These are phyloP conservation scores for Streblospio benedicti DNA, from an alignment of 1,140 invertebrate species.

Conservation along the genomic window DNA sequence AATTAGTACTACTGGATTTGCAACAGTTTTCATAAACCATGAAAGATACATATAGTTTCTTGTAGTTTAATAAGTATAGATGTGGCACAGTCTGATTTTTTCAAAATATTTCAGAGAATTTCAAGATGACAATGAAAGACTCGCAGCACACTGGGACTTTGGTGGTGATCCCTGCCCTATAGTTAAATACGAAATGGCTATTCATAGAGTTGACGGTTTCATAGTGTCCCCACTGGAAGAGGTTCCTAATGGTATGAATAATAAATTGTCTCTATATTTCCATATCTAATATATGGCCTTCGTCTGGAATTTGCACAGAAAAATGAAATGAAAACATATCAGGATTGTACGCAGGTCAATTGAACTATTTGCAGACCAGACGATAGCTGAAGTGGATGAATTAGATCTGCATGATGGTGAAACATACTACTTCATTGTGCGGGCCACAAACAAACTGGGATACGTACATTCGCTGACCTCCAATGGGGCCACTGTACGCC, in stretches of 20 bases:
- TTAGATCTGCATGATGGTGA: slow-evolving; percentile 22
- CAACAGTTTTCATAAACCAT: no score
- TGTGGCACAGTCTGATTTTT: no score
- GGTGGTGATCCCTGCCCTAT: slow-evolving; percentile 28
- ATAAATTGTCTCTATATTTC: no score
- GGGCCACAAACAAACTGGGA: slow-evolving; percentile 26
- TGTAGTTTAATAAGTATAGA: no score
- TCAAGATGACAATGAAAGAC: slow-evolving; percentile 18
- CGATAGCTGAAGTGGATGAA: slow-evolving; percentile 22
- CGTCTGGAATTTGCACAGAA: no score
- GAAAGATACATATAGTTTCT: no score
- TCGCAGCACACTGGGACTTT: slow-evolving; percentile 26
- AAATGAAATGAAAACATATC: no score
- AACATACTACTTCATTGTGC: slow-evolving; percentile 25
- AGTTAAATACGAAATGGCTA: slow-evolving; percentile 23
- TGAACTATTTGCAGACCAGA: slow-evolving; percentile 18
- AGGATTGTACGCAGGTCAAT: no score
- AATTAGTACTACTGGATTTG: no score
- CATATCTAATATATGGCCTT: no score
- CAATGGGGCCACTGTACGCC: slow-evolving; percentile 27
- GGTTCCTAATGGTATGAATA: slow-evolving; percentile 19
- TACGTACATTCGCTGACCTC: slow-evolving; percentile 23
- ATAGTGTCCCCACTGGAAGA: slow-evolving; percentile 17
- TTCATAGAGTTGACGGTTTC: slow-evolving; percentile 25
- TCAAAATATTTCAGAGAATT: slow-evolving; percentile 24